Percentiles rank a stretch among this genome's conserved stretches.
phyloP scores from a whole-genome alignment of 1,140 invertebrate species.

The Zaprionus tsacasi region DNA sequence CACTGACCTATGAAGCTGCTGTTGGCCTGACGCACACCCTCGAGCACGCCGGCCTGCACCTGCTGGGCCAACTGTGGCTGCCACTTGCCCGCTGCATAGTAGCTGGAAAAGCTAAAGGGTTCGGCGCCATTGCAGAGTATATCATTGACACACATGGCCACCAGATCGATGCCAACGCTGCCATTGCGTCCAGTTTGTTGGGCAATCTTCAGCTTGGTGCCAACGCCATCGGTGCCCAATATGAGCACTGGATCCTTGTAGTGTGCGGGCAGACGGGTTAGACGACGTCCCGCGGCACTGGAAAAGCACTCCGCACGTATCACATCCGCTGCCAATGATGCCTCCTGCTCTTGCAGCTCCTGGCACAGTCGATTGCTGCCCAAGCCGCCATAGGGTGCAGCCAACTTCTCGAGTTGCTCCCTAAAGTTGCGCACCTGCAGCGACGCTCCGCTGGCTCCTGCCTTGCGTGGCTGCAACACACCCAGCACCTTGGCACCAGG shows the following conservation, averaged over 20 bases:
- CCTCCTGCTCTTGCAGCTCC: conserved; percentile 29
- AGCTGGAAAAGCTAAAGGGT: conserved; percentile 97
- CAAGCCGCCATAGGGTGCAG: conserved; percentile 48
- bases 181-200: conserved; percentile 90
- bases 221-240: conserved; percentile 98
- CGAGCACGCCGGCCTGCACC: conserved; percentile 92
- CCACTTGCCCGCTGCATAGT: conserved; percentile 95
- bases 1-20: conserved; percentile 93
- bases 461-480: conserved; percentile 45
- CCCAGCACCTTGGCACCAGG: conserved; percentile 73
- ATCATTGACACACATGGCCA: conserved; percentile 99
- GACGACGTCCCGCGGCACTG: conserved; percentile 54
- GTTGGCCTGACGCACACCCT: conserved; percentile 92
- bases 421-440: conserved; percentile 72
- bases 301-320: conserved; percentile 50
- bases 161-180: conserved; percentile 96
- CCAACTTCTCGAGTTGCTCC: conserved; percentile 53
- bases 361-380: conserved; percentile 20
- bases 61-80: conserved; percentile 88
- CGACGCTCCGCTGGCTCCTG: neutral
- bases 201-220: conserved; percentile 98
- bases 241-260: conserved; percentile 94
- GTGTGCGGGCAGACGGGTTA: conserved; percentile 68
- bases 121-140: conserved; percentile 97
- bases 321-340: neutral